Conservation (phyloP, 2,113 vertebrate species). For the Mellivora capensis region DNA sequence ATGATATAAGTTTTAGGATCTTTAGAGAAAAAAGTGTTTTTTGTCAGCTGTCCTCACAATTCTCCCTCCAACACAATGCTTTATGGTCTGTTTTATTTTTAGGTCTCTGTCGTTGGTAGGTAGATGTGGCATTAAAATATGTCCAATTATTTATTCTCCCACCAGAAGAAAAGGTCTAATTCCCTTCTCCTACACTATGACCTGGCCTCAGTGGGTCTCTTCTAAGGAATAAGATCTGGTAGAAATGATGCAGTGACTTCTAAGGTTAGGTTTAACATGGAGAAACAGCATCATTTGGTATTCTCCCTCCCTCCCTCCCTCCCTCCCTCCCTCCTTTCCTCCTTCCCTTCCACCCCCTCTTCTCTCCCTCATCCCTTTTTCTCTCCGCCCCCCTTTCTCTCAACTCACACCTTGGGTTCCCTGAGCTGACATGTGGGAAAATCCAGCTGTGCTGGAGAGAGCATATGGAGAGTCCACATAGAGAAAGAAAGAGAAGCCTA, state of each 20-base stretch:
- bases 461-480: neutral
- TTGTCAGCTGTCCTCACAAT: neutral
- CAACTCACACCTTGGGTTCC: neutral
- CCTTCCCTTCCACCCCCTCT: neutral
- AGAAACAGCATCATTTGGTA: neutral
- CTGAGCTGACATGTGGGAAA: neutral
- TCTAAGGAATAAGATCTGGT: neutral
- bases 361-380: neutral
- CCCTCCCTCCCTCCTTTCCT: too few relatives aligned
- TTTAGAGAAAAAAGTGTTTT: neutral
- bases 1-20: neutral
- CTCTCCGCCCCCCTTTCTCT: neutral
- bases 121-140: neutral
- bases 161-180: neutral
- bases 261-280: neutral
- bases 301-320: too few relatives aligned
- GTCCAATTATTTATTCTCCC: neutral
- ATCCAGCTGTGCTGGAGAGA: neutral
- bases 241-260: neutral
- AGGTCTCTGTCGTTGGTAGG: neutral
- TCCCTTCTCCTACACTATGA: neutral
- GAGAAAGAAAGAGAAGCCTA: neutral
- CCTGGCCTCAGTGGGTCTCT: neutral
- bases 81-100: too few relatives aligned
- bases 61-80: neutral